Evolutionary conservation across 1,140 invertebrate genomes (phyloP).

Genomic region (Oryzaephilus surinamensis): DNA sequence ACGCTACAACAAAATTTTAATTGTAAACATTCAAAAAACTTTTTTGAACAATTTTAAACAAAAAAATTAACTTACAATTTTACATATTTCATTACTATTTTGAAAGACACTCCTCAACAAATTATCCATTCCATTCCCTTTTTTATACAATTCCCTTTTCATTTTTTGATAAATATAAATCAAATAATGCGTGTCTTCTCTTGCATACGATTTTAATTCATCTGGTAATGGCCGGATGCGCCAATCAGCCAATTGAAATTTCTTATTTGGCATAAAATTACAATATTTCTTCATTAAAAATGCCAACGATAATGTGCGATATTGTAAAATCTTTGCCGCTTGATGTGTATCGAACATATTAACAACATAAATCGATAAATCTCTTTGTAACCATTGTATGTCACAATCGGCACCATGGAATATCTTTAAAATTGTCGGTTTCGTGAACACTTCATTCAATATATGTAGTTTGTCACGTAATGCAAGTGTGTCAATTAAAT

Average conservation of each 20-base stretch:
- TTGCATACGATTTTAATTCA: constrained; percentile 78
- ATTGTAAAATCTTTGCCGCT: constrained; percentile 67
- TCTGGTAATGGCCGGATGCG: constrained; percentile 81
- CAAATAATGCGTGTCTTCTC: constrained; percentile 92
- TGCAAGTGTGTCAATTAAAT: constrained; percentile 79
- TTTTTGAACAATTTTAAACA: constrained; percentile 1
- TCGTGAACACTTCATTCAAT: constrained; percentile 87
- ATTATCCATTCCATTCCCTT: constrained; percentile 57
- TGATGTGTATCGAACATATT: constrained; percentile 96
- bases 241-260: constrained; percentile 94
- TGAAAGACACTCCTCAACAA: constrained; percentile 59
- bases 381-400: constrained; percentile 89
- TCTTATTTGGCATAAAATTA: constrained; percentile 71
- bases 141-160: constrained; percentile 64
- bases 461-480: constrained; percentile 71
- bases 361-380: constrained; percentile 90
- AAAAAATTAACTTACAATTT: constrained; percentile 35
- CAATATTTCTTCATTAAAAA: constrained; percentile 75
- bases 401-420: constrained; percentile 90
- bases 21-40: constrained; percentile 5
- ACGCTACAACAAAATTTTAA: constrained; percentile 43
- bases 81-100: constrained; percentile 62
- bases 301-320: constrained; percentile 63
- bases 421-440: constrained; percentile 86
- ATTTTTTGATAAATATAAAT: constrained; percentile 84